These are phyloP conservation scores for Passer domesticus DNA, from an alignment of 2,113 vertebrate species.

Conservation along the genomic window DNA sequence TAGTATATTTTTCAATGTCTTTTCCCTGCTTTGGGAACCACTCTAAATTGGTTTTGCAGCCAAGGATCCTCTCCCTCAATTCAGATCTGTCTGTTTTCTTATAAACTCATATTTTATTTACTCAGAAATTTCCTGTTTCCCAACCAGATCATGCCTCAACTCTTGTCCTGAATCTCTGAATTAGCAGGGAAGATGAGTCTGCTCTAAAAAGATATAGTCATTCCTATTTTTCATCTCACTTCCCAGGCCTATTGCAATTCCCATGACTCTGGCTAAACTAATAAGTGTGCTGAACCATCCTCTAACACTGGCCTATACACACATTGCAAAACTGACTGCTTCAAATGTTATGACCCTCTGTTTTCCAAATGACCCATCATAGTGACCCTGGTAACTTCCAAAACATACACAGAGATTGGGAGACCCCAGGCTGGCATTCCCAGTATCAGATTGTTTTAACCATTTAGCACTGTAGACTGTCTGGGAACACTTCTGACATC, in stretches of 20 bases:
- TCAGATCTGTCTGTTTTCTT: neutral
- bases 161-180: neutral
- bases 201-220: neutral
- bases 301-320: neutral
- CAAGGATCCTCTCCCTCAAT: neutral
- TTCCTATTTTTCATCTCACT: neutral
- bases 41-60: neutral
- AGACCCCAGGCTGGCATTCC: neutral
- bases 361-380: neutral
- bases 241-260: neutral
- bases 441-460: neutral
- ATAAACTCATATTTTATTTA: neutral
- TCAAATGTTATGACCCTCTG: neutral
- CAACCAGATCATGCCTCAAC: rapidly evolving
- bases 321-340: neutral
- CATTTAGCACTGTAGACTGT: neutral
- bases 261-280: neutral
- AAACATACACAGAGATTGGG: neutral
- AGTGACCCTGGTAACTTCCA: neutral
- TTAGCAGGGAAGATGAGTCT: neutral
- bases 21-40: neutral
- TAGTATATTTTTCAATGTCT: neutral
- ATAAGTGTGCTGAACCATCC: neutral
- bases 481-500: neutral
- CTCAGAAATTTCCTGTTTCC: neutral